A percentile compares a stretch with the other conserved stretches of the same genome.
Conservation (phyloP, 2,888 invertebrate species). For the Endotricha flammealis region DNA sequence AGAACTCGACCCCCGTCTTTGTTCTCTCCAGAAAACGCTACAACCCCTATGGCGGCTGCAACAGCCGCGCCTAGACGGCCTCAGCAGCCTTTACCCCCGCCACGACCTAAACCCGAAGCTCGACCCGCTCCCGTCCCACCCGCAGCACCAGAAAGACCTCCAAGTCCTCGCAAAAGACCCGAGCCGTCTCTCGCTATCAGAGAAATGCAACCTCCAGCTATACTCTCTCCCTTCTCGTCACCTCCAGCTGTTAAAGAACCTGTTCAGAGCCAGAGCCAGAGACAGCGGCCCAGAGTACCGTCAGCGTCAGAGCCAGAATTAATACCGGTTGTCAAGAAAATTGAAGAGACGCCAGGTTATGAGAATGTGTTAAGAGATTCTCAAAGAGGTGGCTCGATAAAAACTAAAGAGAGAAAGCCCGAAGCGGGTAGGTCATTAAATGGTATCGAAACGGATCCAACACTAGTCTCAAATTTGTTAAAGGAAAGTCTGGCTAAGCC, state of each 20-base stretch:
- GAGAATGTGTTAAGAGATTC: conserved; percentile 79
- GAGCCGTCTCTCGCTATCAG: conserved; percentile 52
- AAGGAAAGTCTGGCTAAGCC: conserved; percentile 80
- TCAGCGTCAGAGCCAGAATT: conserved; percentile 80
- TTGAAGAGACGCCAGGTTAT: conserved; percentile 80
- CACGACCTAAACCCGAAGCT: conserved; percentile 38
- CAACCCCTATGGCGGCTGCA: conserved; percentile 68
- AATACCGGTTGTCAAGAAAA: conserved; percentile 79
- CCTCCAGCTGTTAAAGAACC: conserved; percentile 46
- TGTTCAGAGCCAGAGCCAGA: conserved; percentile 8
- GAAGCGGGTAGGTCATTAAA: conserved; percentile 65
- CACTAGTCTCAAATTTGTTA: conserved; percentile 82
- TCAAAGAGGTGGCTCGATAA: conserved; percentile 53
- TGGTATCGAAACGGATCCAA: conserved; percentile 85
- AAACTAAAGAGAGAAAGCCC: conserved; percentile 61
- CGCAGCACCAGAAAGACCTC: conserved; percentile 31
- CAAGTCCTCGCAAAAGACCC: conserved; percentile 54
- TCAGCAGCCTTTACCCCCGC: conserved; percentile 47
- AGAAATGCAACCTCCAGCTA: conserved; percentile 64
- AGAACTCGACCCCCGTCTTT: conserved; percentile 78
- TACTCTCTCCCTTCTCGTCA: conserved; percentile 73
- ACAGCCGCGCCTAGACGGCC: conserved; percentile 40
- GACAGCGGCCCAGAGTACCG: conserved; percentile 50
- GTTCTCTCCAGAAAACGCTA: conserved; percentile 81
- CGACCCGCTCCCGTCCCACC: conserved; percentile 35